These are phyloP conservation scores for Pocillopora grandis DNA, from an alignment of 92 coral and sea anemone genomes.

Conservation along the genomic window DNA sequence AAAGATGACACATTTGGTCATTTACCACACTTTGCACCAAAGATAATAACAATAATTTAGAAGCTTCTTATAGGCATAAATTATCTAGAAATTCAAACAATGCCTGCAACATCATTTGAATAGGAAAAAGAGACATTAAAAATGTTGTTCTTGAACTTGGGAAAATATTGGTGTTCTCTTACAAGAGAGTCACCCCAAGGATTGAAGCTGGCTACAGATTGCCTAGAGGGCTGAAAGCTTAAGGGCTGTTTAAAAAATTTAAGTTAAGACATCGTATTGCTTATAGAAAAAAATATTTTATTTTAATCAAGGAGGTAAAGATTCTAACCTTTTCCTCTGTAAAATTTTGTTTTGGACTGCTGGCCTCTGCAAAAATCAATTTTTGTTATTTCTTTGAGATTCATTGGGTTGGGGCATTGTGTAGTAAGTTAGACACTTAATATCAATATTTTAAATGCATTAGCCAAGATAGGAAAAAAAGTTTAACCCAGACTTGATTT, in stretches of 20 bases:
- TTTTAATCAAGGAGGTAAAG: background rate
- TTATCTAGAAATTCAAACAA: background rate
- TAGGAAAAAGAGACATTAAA: background rate
- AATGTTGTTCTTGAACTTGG: conserved; percentile 4
- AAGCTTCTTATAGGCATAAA: background rate
- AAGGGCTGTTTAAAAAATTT: background rate
- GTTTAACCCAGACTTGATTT: too few relatives aligned
- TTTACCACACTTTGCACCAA: conserved; percentile 19
- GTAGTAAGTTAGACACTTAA: too few relatives aligned
- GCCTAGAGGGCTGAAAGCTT: background rate
- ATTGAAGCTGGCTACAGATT: background rate
- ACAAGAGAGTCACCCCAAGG: background rate
- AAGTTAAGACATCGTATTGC: background rate
- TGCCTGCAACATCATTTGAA: background rate
- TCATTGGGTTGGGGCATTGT: too few relatives aligned
- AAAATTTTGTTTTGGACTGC: background rate
- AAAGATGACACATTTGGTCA: background rate
- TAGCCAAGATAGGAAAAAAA: too few relatives aligned
- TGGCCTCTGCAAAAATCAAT: too few relatives aligned
- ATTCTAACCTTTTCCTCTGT: background rate
- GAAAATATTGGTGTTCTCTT: conserved; percentile 6
- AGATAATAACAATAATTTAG: background rate
- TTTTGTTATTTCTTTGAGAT: too few relatives aligned
- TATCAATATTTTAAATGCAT: too few relatives aligned
- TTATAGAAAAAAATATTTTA: background rate